These are phyloP conservation scores for Augiades crinisus DNA, from an alignment of 2,888 invertebrate genomes.

Conservation along the genomic window DNA sequence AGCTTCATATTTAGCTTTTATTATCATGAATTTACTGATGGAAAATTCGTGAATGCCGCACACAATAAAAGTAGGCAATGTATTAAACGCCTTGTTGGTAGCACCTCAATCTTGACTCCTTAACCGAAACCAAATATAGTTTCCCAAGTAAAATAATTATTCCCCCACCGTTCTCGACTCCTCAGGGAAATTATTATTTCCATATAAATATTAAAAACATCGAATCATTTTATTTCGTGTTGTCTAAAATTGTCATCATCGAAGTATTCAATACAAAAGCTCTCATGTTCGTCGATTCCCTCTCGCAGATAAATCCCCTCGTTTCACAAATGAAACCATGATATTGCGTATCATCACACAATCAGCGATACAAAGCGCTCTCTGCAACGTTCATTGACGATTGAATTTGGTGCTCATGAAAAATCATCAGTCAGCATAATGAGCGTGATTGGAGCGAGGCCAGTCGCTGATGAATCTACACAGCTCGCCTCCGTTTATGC, in stretches of 20 bases:
- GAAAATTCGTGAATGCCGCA: no score
- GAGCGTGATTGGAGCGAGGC: slow-evolving; percentile 11
- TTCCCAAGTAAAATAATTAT: no score
- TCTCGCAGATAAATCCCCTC: neutral
- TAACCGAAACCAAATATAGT: no score
- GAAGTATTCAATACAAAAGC: neutral
- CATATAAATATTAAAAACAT: neutral
- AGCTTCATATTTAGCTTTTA: no score
- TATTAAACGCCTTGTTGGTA: no score
- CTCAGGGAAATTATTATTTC: neutral
- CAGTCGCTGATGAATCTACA: neutral
- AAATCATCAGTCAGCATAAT: slow-evolving; percentile 18
- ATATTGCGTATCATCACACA: slow-evolving; percentile 2
- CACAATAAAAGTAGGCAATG: no score
- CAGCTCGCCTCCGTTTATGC: slow-evolving; percentile 10
- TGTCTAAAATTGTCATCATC: slow-evolving; percentile 28
- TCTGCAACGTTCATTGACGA: neutral
- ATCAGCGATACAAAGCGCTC: slow-evolving; percentile 12
- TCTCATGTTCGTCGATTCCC: neutral
- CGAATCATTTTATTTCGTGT: neutral
- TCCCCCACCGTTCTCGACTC: no score
- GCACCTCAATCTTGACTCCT: no score
- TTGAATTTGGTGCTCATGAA: slow-evolving; percentile 19
- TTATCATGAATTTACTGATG: no score
- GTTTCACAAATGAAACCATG: neutral